phyloP scores from a whole-genome alignment of 2,888 invertebrate species.

The Chrysolina haemoptera region DNA sequence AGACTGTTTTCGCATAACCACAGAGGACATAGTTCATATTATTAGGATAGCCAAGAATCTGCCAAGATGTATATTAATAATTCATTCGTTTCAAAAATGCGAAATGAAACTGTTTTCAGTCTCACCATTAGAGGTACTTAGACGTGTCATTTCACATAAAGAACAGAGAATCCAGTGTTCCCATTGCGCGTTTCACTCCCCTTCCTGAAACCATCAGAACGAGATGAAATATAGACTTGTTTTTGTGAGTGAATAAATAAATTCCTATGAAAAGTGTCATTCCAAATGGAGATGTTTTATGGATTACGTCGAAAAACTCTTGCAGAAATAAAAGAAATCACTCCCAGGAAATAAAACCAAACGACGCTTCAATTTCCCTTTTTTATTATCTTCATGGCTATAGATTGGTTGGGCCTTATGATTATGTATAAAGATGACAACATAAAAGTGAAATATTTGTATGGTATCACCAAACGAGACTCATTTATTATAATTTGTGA shows the following conservation, averaged over 20 bases:
- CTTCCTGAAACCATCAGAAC: conserved; percentile 28
- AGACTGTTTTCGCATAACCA: background rate
- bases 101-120: background rate
- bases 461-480: background rate
- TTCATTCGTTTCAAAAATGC: conserved; percentile 8
- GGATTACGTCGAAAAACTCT: conserved; percentile 11
- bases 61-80: background rate
- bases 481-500: background rate
- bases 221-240: conserved; percentile 39
- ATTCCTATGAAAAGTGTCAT: conserved; percentile 27
- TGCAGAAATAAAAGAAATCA: conserved; percentile 7
- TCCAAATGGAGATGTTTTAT: conserved; percentile 24
- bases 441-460: conserved; percentile 15
- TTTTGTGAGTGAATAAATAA: conserved; percentile 44
- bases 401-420: conserved; percentile 11
- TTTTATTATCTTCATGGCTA: conserved; percentile 13
- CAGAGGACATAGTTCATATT: background rate
- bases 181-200: conserved; percentile 20
- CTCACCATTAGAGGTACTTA: conserved; percentile 21
- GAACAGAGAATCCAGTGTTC: conserved; percentile 2
- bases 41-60: background rate
- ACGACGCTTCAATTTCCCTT: conserved; percentile 15
- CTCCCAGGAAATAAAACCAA: conserved; percentile 17
- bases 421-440: conserved; percentile 17
- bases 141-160: conserved; percentile 24